phyloP scores from a whole-genome alignment of 2,888 invertebrate genomes.

The Melanchra persicariae region DNA sequence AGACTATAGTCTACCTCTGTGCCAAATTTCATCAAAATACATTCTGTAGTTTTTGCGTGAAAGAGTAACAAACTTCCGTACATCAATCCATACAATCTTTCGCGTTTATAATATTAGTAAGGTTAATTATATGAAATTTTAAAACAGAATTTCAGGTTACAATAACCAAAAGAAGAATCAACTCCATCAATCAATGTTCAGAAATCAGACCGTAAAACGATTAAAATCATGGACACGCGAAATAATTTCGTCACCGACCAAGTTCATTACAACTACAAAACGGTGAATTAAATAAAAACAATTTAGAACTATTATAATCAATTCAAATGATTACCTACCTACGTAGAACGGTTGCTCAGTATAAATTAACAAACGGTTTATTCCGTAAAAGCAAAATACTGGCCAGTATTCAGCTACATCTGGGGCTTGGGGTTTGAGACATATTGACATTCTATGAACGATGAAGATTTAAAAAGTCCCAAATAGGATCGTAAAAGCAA shows the following conservation, averaged over 20 bases:
- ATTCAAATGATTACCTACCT: background rate
- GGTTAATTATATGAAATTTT: too few relatives aligned
- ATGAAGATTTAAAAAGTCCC: too few relatives aligned
- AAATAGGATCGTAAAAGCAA: background rate
- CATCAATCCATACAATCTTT: too few relatives aligned
- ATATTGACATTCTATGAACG: too few relatives aligned
- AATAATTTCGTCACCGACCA: background rate
- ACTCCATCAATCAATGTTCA: background rate
- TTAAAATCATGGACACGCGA: background rate
- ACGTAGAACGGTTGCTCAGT: conserved; percentile 1
- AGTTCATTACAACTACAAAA: conserved; percentile 15
- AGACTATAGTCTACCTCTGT: too few relatives aligned
- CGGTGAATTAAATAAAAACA: conserved; percentile 8
- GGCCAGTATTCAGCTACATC: background rate
- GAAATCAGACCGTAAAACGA: background rate
- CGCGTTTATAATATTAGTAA: too few relatives aligned
- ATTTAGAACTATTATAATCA: background rate
- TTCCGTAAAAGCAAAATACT: background rate
- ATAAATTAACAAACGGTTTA: background rate
- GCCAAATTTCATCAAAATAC: too few relatives aligned
- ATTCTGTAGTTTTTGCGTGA: too few relatives aligned
- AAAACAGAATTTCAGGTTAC: background rate
- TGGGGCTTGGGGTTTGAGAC: too few relatives aligned
- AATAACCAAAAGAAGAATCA: background rate
- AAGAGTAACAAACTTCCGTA: too few relatives aligned